These are phyloP conservation scores for Trachythela sp. DNA, from an alignment of 64 coral and sea anemone genomes.

Conservation along the genomic window DNA sequence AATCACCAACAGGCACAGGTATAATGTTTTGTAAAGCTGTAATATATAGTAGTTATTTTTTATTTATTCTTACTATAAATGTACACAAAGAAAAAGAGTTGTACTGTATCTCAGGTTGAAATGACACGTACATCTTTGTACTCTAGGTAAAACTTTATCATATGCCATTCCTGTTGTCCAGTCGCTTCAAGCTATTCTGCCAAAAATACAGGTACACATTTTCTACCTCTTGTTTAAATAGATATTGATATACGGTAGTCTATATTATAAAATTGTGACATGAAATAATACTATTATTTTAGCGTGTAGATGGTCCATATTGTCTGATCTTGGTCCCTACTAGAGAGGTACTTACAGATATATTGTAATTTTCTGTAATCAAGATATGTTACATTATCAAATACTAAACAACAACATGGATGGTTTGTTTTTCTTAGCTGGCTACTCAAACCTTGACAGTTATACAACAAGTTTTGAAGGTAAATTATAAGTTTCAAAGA, in stretches of 20 bases:
- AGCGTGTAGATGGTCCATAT: slow-evolving; percentile 89
- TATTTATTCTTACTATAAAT: no score
- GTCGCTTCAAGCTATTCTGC: slow-evolving; percentile 65
- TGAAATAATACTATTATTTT: no score
- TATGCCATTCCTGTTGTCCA: slow-evolving; percentile 77
- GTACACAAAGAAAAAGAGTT: no score
- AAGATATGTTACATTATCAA: neutral
- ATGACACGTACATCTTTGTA: neutral
- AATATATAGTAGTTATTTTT: neutral
- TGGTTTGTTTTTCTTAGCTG: slow-evolving; percentile 52
- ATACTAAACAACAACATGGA: neutral
- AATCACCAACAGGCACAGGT: slow-evolving; percentile 92
- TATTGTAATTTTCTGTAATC: neutral
- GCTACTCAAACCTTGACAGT: slow-evolving; percentile 87
- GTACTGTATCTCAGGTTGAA: no score
- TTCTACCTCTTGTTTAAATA: neutral
- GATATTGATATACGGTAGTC: neutral
- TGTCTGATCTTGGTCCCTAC: slow-evolving; percentile 84
- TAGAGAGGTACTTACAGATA: slow-evolving; percentile 74
- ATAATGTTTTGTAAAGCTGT: neutral
- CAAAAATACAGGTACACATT: slow-evolving; percentile 64
- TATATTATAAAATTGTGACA: no score
- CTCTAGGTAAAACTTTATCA: slow-evolving; percentile 81
- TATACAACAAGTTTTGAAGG: slow-evolving; percentile 79
- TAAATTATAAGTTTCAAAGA: slow-evolving; percentile 18